These are phyloP conservation scores for Sisyra terminalis DNA, from an alignment of 2,888 invertebrate genomes.

Conservation along the genomic window DNA sequence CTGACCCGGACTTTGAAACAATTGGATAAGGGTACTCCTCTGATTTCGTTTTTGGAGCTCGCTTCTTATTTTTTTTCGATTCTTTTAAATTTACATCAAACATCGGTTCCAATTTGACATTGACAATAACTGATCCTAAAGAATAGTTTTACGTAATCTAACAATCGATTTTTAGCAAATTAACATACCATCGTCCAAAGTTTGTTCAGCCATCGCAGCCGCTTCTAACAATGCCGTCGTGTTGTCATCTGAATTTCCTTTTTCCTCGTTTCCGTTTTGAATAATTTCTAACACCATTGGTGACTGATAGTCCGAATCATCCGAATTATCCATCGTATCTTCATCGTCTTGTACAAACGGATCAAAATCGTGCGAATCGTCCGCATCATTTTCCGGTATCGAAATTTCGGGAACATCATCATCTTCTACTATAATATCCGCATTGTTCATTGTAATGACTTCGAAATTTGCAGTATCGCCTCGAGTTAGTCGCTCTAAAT, in stretches of 20 bases:
- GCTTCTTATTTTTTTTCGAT: conserved; percentile 13
- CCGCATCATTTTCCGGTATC: conserved; percentile 12
- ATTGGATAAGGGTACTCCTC: conserved; percentile 12
- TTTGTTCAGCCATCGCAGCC: conserved; percentile 18
- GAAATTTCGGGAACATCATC: conserved; percentile 11
- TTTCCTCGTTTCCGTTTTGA: conserved; percentile 7
- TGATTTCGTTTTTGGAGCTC: conserved; percentile 7
- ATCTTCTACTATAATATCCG: conserved; percentile 13
- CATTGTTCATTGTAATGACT: conserved; percentile 12
- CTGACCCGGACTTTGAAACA: conserved; percentile 23
- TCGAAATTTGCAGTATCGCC: conserved; percentile 11
- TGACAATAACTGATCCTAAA: conserved; percentile 10
- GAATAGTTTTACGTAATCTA: conserved; percentile 13
- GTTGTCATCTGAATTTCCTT: conserved; percentile 10
- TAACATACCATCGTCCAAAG: conserved; percentile 12
- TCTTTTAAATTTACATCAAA: conserved; percentile 12
- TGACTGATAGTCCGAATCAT: conserved; percentile 23
- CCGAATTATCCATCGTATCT: conserved; percentile 21
- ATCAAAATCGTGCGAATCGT: conserved; percentile 13
- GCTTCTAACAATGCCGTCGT: conserved; percentile 17
- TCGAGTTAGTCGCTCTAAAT: conserved; percentile 23
- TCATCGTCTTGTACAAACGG: conserved; percentile 13
- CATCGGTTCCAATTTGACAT: conserved; percentile 13
- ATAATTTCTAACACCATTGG: conserved; percentile 10
- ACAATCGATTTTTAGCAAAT: not conserved